Percentiles rank a stretch among this genome's conserved stretches.
Conservation (phyloP, 1,140 invertebrate species). For the Trichonephila clavata region DNA sequence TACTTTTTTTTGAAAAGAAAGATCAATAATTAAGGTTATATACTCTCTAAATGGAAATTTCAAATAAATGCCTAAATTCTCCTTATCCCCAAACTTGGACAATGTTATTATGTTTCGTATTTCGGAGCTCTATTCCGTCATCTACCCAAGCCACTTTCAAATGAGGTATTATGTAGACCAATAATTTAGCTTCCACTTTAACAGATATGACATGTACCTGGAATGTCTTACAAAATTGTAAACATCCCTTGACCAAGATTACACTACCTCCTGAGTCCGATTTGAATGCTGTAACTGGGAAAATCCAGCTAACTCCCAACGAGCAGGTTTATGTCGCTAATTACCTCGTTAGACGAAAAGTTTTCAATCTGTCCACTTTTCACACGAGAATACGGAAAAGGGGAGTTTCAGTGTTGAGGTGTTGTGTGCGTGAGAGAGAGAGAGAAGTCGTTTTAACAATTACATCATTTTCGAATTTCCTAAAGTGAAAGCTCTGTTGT, state of each 20-base stretch:
- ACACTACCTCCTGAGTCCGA: background rate
- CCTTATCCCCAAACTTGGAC: too few species aligned
- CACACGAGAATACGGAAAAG: background rate
- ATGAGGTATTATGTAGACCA: too few species aligned
- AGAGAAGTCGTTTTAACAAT: conserved; percentile 35
- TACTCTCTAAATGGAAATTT: too few species aligned
- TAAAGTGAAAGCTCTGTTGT: conserved; percentile 34
- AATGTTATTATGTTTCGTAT: too few species aligned
- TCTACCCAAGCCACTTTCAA: too few species aligned
- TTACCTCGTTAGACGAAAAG: conserved; percentile 31
- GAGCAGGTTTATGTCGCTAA: conserved; percentile 18
- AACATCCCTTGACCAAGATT: conserved; percentile 25
- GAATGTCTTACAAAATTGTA: background rate
- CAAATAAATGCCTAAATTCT: too few species aligned
- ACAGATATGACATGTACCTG: background rate
- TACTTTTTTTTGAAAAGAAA: too few species aligned
- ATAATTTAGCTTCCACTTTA: background rate
- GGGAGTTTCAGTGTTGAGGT: background rate
- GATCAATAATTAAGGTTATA: too few species aligned
- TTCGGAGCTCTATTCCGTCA: too few species aligned
- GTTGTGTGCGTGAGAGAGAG: too few species aligned
- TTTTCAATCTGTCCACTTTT: conserved; percentile 43
- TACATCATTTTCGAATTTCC: conserved; percentile 57
- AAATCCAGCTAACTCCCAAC: background rate
- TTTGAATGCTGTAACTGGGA: conserved; percentile 21